phyloP scores from a whole-genome alignment of 2,113 vertebrate genomes.

The Capreolus pygargus region DNA sequence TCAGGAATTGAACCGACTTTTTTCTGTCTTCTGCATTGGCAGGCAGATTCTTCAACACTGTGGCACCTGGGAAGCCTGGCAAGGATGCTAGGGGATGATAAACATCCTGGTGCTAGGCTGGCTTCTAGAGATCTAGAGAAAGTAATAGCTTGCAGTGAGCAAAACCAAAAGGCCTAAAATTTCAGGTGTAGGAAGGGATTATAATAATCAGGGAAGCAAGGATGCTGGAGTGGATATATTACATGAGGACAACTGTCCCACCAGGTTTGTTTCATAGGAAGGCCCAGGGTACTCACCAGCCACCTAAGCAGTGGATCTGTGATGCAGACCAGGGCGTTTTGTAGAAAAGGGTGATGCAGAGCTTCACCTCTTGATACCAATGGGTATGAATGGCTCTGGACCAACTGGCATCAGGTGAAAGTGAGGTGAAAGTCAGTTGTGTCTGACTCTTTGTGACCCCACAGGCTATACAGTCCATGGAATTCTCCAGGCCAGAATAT shows the following conservation, averaged over 20 bases:
- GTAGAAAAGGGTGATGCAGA: background rate
- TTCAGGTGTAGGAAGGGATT: background rate
- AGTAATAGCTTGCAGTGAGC: background rate
- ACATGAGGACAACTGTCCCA: background rate
- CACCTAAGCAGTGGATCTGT: background rate
- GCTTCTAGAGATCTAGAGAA: background rate
- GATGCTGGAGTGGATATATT: background rate
- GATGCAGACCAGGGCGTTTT: fast-evolving
- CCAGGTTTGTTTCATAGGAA: background rate
- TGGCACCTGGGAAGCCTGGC: background rate
- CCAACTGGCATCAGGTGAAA: background rate
- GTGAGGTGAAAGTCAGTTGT: background rate
- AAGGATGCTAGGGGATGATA: background rate
- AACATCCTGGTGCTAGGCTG: background rate
- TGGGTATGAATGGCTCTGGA: background rate
- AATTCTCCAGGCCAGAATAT: background rate
- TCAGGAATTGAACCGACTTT: background rate
- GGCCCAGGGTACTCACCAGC: background rate
- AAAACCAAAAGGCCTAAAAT: background rate
- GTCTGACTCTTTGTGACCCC: background rate
- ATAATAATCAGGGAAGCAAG: background rate
- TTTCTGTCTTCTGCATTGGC: background rate
- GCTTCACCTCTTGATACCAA: background rate
- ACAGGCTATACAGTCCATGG: background rate
- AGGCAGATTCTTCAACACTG: background rate